phyloP scores from a whole-genome alignment of 2,113 vertebrate genomes.

The Lepisosteus osseus region DNA sequence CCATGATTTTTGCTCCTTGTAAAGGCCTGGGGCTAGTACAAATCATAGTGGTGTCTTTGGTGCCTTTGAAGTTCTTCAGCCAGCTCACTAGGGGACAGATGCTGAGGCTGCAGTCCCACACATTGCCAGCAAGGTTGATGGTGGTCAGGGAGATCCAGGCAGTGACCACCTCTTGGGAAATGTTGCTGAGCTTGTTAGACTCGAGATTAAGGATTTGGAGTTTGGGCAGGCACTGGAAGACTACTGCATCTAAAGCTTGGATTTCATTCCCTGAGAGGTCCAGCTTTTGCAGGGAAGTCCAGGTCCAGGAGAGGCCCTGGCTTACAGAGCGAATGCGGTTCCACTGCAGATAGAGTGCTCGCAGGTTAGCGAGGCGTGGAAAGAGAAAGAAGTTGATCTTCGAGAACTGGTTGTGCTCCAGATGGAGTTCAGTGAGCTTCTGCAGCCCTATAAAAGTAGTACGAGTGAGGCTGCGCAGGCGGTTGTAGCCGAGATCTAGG shows the following conservation, averaged over 20 bases:
- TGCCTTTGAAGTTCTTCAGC: conserved; percentile 85
- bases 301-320: conserved; percentile 87
- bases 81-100: conserved; percentile 89
- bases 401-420: conserved; percentile 96
- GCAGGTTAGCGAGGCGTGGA: conserved; percentile 87
- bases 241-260: conserved; percentile 81
- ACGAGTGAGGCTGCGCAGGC: conserved; percentile 82
- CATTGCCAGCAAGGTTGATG: conserved; percentile 86
- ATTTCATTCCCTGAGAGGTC: conserved; percentile 95
- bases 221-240: conserved; percentile 90
- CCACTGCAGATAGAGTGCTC: conserved; percentile 91
- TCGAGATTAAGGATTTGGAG: conserved; percentile 89
- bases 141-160: conserved; percentile 87
- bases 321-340: conserved; percentile 88
- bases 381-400: conserved; percentile 94
- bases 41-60: conserved; percentile 89
- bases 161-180: conserved; percentile 84
- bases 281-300: conserved; percentile 89
- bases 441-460: conserved; percentile 88
- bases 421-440: conserved; percentile 87
- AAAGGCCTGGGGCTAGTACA: conserved; percentile 88
- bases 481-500: conserved; percentile 92
- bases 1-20: conserved; percentile 86
- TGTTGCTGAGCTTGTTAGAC: conserved; percentile 91
- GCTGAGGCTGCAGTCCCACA: conserved; percentile 90